phyloP scores from a whole-genome alignment of 2,113 vertebrate species.

The Pedionomus torquatus region DNA sequence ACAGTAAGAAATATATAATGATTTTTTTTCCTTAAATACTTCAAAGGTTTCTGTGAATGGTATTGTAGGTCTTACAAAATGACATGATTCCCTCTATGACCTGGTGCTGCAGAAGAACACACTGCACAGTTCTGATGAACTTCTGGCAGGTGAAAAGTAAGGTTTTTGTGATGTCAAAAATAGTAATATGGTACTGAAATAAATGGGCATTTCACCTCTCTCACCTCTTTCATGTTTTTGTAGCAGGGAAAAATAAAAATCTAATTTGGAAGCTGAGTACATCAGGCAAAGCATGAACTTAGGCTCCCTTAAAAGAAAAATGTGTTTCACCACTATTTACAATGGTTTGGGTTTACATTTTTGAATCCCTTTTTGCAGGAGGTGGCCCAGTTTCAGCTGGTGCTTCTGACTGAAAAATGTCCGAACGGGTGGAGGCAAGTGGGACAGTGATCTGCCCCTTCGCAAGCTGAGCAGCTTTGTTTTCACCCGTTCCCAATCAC shows the following conservation, averaged over 20 bases:
- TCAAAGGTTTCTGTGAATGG: background rate
- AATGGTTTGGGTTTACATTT: background rate
- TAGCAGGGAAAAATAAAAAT: background rate
- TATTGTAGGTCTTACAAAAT: background rate
- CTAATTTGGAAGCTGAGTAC: background rate
- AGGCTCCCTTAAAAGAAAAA: background rate
- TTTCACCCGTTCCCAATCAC: background rate
- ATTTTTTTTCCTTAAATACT: background rate
- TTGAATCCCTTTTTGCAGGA: background rate
- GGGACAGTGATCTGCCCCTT: background rate
- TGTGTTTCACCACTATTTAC: background rate
- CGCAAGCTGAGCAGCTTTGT: background rate
- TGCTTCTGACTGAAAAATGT: background rate
- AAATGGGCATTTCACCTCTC: background rate
- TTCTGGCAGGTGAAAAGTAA: background rate
- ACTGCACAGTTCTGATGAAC: background rate
- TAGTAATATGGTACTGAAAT: background rate
- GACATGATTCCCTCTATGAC: background rate
- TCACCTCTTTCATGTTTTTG: background rate
- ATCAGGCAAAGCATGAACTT: background rate
- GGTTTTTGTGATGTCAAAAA: background rate
- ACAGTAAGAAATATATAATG: fast-evolving
- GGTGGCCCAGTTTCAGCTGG: background rate
- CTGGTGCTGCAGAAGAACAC: background rate
- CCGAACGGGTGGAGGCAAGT: background rate